Conservation (phyloP, 2,888 invertebrate species). For the Caenorhabditis sulstoni region DNA sequence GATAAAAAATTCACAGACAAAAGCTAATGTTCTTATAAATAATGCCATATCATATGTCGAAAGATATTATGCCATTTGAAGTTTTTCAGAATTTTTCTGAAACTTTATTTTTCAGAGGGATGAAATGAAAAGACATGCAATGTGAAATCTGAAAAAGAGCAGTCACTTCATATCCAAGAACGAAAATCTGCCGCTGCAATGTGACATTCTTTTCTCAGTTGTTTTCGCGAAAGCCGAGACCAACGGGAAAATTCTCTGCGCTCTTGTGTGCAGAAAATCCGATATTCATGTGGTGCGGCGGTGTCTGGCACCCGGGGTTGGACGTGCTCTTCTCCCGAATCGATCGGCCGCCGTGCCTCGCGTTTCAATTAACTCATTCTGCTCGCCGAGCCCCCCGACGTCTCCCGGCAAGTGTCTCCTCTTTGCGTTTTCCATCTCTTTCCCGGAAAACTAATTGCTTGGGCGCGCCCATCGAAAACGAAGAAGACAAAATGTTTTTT, state of each 20-base stretch:
- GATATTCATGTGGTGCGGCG: conserved; percentile 26
- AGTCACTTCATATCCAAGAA: too few relatives aligned
- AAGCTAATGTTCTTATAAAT: too few relatives aligned
- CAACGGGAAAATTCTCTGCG: background rate
- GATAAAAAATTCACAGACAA: too few relatives aligned
- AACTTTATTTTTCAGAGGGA: too few relatives aligned
- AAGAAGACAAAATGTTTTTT: conserved; percentile 11
- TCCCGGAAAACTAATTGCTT: conserved; percentile 8
- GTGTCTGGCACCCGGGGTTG: too few relatives aligned
- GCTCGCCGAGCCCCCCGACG: background rate
- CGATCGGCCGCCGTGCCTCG: conserved; percentile 42
- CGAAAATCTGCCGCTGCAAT: background rate
- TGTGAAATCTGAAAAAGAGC: too few relatives aligned
- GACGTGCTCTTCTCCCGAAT: conserved; percentile 9
- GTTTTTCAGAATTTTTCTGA: too few relatives aligned
- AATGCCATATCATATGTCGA: too few relatives aligned
- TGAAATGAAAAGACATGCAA: too few relatives aligned
- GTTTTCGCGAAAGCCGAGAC: background rate
- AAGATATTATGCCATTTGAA: too few relatives aligned
- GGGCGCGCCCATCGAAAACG: conserved; percentile 1
- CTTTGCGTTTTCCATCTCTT: background rate
- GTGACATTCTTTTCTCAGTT: background rate
- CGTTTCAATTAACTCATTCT: conserved; percentile 37
- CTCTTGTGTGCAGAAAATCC: conserved; percentile 17
- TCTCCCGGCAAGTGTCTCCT: too few relatives aligned